These are phyloP conservation scores for Drosophila longiperda DNA, from an alignment of 2,888 invertebrate genomes.

Conservation along the genomic window DNA sequence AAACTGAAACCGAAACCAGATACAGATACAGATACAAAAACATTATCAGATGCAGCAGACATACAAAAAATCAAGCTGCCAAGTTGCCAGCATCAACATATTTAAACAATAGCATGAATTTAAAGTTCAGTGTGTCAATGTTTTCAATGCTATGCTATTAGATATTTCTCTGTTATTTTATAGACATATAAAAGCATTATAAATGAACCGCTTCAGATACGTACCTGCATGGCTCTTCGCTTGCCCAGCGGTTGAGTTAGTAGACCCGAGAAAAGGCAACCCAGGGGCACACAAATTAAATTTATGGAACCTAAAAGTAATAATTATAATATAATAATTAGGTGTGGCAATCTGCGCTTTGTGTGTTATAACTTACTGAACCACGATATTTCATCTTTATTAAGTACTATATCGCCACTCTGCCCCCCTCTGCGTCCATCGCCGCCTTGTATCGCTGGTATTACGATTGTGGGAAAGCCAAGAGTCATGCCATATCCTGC, in stretches of 20 bases:
- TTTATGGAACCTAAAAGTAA: slow-evolving; percentile 89
- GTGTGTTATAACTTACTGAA: slow-evolving; percentile 86
- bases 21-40: slow-evolving; percentile 9
- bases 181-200: not conserved
- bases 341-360: not conserved
- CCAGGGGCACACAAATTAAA: slow-evolving; percentile 91
- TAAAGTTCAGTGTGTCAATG: slow-evolving; percentile 63
- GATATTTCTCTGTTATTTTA: not conserved
- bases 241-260: slow-evolving; percentile 90
- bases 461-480: slow-evolving; percentile 92
- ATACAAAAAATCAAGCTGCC: slow-evolving; percentile 11
- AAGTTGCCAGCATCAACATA: slow-evolving; percentile 47
- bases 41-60: not conserved
- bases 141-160: not conserved
- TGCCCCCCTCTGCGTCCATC: slow-evolving; percentile 81
- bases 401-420: slow-evolving; percentile 86
- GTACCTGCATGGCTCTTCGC: slow-evolving; percentile 89
- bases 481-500: slow-evolving; percentile 91
- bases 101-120: slow-evolving; percentile 44
- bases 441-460: slow-evolving; percentile 89
- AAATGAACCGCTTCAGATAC: not conserved
- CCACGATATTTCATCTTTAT: slow-evolving; percentile 90
- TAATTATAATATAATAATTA: not conserved
- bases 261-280: slow-evolving; percentile 90
- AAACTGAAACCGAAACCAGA: slow-evolving; percentile 79